Conservation (phyloP, 2,797 vertebrate species). For the Petrocephalus schoutedeni region DNA sequence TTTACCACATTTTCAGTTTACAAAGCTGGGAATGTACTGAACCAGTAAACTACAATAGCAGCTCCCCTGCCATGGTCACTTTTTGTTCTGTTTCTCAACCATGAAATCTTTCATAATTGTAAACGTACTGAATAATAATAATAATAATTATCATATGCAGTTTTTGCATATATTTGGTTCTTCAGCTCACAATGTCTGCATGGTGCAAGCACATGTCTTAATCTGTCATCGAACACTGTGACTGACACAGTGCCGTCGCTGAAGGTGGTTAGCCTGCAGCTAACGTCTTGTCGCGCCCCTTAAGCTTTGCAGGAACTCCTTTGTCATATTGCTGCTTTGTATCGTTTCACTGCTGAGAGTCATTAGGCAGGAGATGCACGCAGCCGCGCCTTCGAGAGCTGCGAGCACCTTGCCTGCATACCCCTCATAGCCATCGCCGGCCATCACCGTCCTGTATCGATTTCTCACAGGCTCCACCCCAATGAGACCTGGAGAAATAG, state of each 20-base stretch:
- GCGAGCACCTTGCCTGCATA: neutral
- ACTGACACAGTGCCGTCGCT: neutral
- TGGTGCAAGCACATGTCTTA: neutral
- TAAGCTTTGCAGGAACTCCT: neutral
- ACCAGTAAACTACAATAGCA: neutral
- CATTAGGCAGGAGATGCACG: neutral
- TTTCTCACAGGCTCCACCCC: neutral
- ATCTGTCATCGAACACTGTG: neutral
- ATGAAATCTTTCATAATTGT: neutral
- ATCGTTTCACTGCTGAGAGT: neutral
- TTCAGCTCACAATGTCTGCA: neutral
- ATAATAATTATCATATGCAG: neutral
- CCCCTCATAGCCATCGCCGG: neutral
- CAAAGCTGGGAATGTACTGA: neutral
- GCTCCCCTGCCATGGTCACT: neutral
- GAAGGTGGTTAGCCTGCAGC: neutral
- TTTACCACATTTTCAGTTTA: neutral
- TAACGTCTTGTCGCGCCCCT: neutral
- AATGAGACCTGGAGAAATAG: slow-evolving; percentile 4
- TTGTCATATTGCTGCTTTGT: neutral
- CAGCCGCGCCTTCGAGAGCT: neutral
- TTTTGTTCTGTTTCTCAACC: neutral
- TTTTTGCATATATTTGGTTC: neutral
- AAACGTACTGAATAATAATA: neutral
- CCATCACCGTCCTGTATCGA: neutral